These are phyloP conservation scores for Xiphias gladius DNA, from an alignment of 2,113 vertebrate species.

Conservation along the genomic window DNA sequence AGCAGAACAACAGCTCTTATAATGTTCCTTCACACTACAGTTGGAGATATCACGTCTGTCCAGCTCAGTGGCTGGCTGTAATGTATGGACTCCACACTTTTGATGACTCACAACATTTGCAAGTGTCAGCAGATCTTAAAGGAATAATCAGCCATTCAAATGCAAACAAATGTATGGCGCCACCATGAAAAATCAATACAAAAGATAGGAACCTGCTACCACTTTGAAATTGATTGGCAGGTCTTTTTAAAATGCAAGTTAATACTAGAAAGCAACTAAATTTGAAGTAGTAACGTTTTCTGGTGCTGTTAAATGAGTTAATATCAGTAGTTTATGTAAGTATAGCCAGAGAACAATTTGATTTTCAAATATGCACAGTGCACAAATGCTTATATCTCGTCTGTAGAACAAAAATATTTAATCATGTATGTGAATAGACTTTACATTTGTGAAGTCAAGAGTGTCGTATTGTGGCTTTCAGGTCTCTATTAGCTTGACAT, in stretches of 20 bases:
- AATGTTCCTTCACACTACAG: conserved; percentile 41
- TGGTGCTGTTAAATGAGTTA: not conserved
- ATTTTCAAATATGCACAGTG: not conserved
- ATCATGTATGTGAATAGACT: not conserved
- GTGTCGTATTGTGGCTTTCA: not conserved
- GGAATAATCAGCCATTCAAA: not conserved
- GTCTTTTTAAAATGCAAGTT: not conserved
- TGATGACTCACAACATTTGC: conserved; percentile 54
- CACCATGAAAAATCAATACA: not conserved
- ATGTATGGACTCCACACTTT: conserved; percentile 13
- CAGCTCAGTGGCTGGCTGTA: conserved; percentile 16
- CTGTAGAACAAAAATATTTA: not conserved
- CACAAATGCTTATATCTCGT: not conserved
- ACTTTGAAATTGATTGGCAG: not conserved
- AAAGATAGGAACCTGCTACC: not conserved
- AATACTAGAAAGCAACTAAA: not conserved
- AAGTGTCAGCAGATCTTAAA: conserved; percentile 6
- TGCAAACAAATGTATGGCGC: not conserved
- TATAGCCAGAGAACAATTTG: not conserved
- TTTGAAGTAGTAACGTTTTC: not conserved
- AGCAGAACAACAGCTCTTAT: conserved; percentile 35
- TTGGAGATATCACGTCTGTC: conserved; percentile 64
- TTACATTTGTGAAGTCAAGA: not conserved
- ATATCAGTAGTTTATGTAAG: not conserved
- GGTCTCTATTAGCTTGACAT: conserved; percentile 44